Base-by-base conservation (phyloP, 2,113 vertebrate genomes). In the Stigmatopora argus region DNA sequence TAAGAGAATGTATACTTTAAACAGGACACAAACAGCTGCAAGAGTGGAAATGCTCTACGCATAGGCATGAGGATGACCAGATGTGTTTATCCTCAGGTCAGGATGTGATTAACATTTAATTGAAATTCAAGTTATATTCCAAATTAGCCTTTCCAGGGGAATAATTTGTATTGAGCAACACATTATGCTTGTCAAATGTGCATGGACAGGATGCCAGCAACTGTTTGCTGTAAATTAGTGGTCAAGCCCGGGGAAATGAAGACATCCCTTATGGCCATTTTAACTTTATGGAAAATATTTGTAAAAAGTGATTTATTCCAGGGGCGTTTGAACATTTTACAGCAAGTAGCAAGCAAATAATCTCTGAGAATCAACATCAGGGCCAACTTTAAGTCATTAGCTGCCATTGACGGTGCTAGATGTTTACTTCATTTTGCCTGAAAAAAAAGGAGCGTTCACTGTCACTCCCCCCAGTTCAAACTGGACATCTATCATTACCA, bases 61-160 rank as follows among this genome's bases (percentile, higher is more conserved):
- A 3, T 23, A 13, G 18, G 58, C 58, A 60, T 60, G 12, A 60
- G n/a, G 10, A 12, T 7, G 35, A 60, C 35, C 58, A 44, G 58
- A 60, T 71, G 70, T 62, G 67, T 13, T 57, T 71, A 57, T 67
- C 69, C 63, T 79, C 69, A 53, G 70, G 67, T 77, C 65, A 68
- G 67, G 63, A 67, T 64, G 61, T 66, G 45, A 77, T 72, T 80
- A 63, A 71, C 60, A 72, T 72, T 61, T 57, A 60, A 80, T 71
- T 70, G 46, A 64, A 59, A 19, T 64, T 58, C 23, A 51, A 53
- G 56, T 67, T 64, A 48, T 48, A 57, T 55, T 35, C 57, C 55
- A 46, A 63, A 41, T 21, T 9, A 44, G 65, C 64, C 31, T 78
- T 46, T 71, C 65, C 34, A 17, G 46, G 35, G 61, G 47, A 53